Evolutionary conservation across 2,888 invertebrate genomes (phyloP).

Genomic region (Polydesmus complanatus): DNA sequence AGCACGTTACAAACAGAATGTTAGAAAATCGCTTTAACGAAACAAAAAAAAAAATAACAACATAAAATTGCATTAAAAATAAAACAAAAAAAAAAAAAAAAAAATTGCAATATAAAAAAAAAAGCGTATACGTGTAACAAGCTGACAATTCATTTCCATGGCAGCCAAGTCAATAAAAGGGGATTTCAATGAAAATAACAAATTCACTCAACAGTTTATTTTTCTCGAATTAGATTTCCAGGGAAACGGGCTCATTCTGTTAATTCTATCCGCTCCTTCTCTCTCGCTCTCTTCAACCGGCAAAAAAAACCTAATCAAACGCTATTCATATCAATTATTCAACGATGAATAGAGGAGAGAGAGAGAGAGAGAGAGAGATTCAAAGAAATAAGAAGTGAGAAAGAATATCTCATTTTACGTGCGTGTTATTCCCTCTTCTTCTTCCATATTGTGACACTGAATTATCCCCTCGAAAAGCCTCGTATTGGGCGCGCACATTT

Average conservation of each 20-base stretch:
- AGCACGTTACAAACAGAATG: no score
- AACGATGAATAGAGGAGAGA: no score
- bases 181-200: not conserved
- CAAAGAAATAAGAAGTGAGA: no score
- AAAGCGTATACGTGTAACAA: not conserved
- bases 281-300: no score
- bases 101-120: not conserved
- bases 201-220: not conserved
- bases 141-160: not conserved
- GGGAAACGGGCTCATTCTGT: not conserved
- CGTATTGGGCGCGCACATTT: no score
- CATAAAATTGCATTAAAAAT: not conserved
- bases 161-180: not conserved
- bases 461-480: no score
- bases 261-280: no score
- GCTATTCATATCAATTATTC: not conserved
- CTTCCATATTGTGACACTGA: no score
- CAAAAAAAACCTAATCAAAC: not conserved
- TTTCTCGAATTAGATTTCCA: not conserved
- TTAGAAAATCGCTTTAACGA: not conserved
- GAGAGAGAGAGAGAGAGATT: no score
- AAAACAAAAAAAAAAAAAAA: not conserved
- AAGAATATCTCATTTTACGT: no score
- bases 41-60: not conserved
- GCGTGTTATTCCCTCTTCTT: no score